Conservation (phyloP, 2,797 vertebrate species). For the Phyllotis vaccarum region DNA sequence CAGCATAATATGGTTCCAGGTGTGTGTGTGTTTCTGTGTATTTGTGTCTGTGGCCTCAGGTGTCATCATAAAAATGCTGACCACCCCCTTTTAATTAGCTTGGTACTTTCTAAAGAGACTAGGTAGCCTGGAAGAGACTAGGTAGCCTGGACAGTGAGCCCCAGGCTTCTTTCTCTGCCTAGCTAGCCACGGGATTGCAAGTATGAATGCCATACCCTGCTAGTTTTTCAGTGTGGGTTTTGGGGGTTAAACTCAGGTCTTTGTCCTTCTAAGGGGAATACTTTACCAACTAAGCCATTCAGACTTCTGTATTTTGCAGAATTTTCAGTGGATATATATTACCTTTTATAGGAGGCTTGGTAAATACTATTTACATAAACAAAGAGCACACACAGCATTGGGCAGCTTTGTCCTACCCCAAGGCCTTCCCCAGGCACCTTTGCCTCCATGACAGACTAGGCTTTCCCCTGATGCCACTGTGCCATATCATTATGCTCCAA, state of each 20-base stretch:
- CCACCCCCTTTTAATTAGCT: neutral
- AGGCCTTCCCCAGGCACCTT: neutral
- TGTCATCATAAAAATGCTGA: neutral
- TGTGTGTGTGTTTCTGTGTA: neutral
- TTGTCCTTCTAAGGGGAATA: neutral
- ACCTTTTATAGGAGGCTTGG: neutral
- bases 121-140: neutral
- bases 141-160: neutral
- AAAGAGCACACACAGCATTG: neutral
- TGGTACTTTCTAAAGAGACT: neutral
- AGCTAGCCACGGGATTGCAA: neutral
- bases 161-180: neutral
- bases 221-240: neutral
- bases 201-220: neutral
- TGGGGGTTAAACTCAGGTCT: neutral
- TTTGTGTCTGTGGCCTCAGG: neutral
- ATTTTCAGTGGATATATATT: neutral
- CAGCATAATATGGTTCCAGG: neutral
- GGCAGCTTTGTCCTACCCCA: fast-evolving
- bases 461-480: neutral
- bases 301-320: neutral
- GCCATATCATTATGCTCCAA: neutral
- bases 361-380: neutral
- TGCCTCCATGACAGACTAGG: neutral
- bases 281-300: neutral